A percentile compares a stretch with the other conserved stretches of the same genome.
These are phyloP conservation scores for Lagothrix lagotricha DNA, from an alignment of 2,797 vertebrate species.

Conservation along the genomic window DNA sequence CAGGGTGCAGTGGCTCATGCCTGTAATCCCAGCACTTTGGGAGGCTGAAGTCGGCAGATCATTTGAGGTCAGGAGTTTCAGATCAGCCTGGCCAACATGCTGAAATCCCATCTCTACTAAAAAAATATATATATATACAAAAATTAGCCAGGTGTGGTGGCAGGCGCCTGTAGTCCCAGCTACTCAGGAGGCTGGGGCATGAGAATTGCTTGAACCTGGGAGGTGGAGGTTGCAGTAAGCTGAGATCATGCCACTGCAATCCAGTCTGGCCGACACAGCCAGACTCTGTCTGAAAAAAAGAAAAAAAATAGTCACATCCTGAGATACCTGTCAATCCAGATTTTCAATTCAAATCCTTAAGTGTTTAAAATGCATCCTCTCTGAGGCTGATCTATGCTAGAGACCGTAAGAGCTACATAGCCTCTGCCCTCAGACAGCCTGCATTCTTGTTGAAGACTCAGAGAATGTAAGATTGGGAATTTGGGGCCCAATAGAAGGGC, in stretches of 20 bases:
- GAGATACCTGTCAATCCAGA: not conserved
- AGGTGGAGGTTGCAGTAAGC: not conserved
- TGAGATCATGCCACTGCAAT: not conserved
- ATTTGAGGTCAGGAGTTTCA: not conserved
- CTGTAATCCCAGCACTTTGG: not conserved
- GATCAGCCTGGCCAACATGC: not conserved
- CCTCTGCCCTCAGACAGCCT: not conserved
- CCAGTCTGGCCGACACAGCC: not conserved
- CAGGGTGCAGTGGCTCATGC: not conserved
- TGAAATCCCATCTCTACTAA: not conserved
- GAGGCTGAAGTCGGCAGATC: not conserved
- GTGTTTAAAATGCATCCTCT: slow-evolving; percentile 12
- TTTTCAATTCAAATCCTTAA: slow-evolving; percentile 24
- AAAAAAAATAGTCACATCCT: not conserved
- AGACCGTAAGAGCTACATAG: not conserved
- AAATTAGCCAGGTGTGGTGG: not conserved
- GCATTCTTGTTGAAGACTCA: not conserved
- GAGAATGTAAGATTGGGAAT: not conserved
- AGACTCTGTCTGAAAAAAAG: not conserved
- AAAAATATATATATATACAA: not conserved
- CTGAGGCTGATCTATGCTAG: not conserved
- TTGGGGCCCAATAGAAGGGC: not conserved
- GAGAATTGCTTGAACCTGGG: not conserved
- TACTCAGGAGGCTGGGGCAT: not conserved
- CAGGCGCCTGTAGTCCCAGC: not conserved